phyloP scores from a whole-genome alignment of 2,797 vertebrate species.

The Darevskia nairensis region DNA sequence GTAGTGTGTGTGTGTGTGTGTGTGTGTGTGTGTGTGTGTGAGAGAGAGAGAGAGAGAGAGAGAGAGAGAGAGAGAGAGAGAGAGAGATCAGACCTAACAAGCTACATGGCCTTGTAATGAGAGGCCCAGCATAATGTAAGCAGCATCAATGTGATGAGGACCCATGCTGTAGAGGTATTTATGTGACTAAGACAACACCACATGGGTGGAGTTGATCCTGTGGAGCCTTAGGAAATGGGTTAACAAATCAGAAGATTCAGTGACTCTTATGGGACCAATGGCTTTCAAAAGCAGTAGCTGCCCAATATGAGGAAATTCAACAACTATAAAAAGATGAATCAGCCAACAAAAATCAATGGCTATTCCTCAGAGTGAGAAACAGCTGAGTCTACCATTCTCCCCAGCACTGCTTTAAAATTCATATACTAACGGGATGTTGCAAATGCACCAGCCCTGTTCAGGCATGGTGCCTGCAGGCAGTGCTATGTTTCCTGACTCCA shows the following conservation, averaged over 20 bases:
- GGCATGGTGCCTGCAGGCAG: no score
- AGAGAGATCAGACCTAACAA: no score
- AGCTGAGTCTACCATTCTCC: background rate
- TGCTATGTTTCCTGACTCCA: no score
- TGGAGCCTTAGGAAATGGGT: no score
- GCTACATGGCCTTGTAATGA: no score
- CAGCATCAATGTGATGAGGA: no score
- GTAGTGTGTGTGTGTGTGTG: background rate
- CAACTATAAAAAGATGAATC: background rate
- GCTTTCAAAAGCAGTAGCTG: background rate
- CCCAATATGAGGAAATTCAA: background rate
- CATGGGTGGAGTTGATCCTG: background rate
- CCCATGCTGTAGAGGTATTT: no score
- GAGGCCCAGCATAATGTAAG: no score
- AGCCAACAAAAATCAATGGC: background rate
- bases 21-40: no score
- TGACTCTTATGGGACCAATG: background rate
- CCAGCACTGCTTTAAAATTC: background rate
- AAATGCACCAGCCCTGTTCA: background rate
- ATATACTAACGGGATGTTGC: background rate
- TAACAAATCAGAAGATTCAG: background rate
- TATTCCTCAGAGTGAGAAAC: background rate
- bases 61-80: no score
- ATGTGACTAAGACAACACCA: background rate
- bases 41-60: no score